Evolutionary conservation across 1,140 invertebrate species (phyloP), one percentile per base, ranked within the genome.

Genomic region (Aricia agestis): DNA sequence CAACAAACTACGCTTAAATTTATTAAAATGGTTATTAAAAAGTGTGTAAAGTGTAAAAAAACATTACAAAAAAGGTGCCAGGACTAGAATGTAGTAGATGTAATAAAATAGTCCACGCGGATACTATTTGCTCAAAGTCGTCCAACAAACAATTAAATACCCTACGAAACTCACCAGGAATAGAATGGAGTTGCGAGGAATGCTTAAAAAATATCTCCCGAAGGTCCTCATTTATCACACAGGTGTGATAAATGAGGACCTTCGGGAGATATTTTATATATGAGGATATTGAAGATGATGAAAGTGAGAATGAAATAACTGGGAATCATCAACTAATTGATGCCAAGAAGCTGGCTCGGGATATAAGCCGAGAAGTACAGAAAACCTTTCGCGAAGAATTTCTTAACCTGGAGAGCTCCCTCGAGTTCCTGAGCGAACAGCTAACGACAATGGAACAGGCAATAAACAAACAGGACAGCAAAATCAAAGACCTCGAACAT

Each of bases 171-270:
- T 70, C 79, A 0, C 41, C 72, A 13, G 74, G 75, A 6, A 74
- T 78, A 42, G 77, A 79, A 65, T 81, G 79, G 74, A 78, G 72
- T 19, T 78, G 77, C 45, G 75, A 74, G 17, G 74, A 75, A 1
- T 80, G 77, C 42, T 6, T 73, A 19, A 69, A 71, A 65, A 80
- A 78, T 15, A 11, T 75, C 1, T 74, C 79, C 0, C 76, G 73
- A 2, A 75, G 79, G 63, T 79, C 77, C 9, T 77, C 79, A 10
- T 75, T 75, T 58, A 3, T 81, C 4, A 74, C 74, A 10, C 76
- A 76, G 2, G 76, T 10, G 74, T n/a, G n/a, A n/a, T n/a, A n/a
- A 75, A 75, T 10, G 79, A 77, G 9, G 77, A 79, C 63, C 79
- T 75, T 2, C 73, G 76, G 0, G 79, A 74, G 1, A 75, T 11